Conservation (phyloP, 2,113 vertebrate genomes). For the Nerophis lumbriciformis region DNA sequence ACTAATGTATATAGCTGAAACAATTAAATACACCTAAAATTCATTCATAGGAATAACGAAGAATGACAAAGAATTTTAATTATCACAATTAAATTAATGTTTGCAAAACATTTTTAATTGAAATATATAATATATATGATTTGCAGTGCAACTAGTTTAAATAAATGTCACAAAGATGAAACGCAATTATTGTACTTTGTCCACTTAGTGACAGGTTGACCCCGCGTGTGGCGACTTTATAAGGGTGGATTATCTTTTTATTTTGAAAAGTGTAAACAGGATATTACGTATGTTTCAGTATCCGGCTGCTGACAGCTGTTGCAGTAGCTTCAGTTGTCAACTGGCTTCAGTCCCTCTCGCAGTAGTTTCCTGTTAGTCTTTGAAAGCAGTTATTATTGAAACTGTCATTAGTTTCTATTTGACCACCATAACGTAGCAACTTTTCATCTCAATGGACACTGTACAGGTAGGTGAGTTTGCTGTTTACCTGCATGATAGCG, state of each 20-base stretch:
- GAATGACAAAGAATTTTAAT: too few relatives aligned
- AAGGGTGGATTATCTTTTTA: neutral
- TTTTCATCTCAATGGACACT: slow-evolving; percentile 36
- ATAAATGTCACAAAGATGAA: neutral
- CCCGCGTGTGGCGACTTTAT: too few relatives aligned
- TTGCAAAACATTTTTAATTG: too few relatives aligned
- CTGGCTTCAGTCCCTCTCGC: too few relatives aligned
- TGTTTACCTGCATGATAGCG: neutral
- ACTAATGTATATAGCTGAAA: too few relatives aligned
- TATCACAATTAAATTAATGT: too few relatives aligned
- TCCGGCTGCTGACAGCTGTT: neutral
- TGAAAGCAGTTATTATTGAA: neutral
- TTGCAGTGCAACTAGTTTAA: too few relatives aligned
- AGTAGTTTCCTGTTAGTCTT: neutral
- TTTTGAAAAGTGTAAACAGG: slow-evolving; percentile 16
- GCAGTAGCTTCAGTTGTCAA: too few relatives aligned
- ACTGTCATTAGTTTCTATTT: neutral
- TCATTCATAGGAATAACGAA: too few relatives aligned
- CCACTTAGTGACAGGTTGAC: neutral
- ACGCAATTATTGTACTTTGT: neutral
- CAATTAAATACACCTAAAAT: too few relatives aligned
- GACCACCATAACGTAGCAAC: neutral
- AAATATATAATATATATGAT: too few relatives aligned
- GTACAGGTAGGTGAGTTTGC: slow-evolving; percentile 42
- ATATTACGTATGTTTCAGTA: neutral